These are phyloP conservation scores for Octodonta nipae DNA, from an alignment of 2,888 invertebrate species.

Conservation along the genomic window DNA sequence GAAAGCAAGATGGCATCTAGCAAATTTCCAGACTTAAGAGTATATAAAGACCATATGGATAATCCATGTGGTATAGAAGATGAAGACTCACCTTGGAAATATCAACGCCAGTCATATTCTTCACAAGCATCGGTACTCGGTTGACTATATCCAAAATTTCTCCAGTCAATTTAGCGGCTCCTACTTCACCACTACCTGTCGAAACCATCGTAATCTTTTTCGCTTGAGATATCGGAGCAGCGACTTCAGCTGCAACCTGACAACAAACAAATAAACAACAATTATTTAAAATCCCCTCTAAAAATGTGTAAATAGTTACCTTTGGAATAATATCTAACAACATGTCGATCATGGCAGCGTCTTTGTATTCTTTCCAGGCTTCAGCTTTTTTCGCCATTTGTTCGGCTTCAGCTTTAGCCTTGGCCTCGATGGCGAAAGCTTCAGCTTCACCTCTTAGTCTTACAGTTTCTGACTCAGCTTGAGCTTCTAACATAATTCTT, in stretches of 20 bases:
- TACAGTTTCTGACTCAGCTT: conserved; percentile 86
- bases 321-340: conserved; percentile 87
- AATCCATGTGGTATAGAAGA: too few relatives aligned
- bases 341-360: conserved; percentile 93
- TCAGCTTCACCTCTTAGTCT: conserved; percentile 77
- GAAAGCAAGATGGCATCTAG: too few relatives aligned
- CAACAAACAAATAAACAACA: too few relatives aligned
- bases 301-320: too few relatives aligned
- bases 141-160: conserved; percentile 89
- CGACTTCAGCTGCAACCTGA: conserved; percentile 93
- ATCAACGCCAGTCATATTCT: conserved; percentile 85
- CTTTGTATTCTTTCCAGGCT: conserved; percentile 92
- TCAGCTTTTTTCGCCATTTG: conserved; percentile 96
- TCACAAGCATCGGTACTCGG: conserved; percentile 81
- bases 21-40: too few relatives aligned
- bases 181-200: conserved; percentile 78
- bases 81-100: conserved; percentile 65
- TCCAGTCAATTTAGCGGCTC: conserved; percentile 85
- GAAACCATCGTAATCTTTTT: conserved; percentile 96
- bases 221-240: conserved; percentile 85
- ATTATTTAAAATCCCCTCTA: too few relatives aligned
- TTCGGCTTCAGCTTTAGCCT: conserved; percentile 90
- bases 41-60: too few relatives aligned
- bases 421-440: conserved; percentile 86
- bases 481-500: conserved; percentile 83